Evolutionary conservation across 2,888 invertebrate species (phyloP).

Genomic region (Drosophila subsilvestris): DNA sequence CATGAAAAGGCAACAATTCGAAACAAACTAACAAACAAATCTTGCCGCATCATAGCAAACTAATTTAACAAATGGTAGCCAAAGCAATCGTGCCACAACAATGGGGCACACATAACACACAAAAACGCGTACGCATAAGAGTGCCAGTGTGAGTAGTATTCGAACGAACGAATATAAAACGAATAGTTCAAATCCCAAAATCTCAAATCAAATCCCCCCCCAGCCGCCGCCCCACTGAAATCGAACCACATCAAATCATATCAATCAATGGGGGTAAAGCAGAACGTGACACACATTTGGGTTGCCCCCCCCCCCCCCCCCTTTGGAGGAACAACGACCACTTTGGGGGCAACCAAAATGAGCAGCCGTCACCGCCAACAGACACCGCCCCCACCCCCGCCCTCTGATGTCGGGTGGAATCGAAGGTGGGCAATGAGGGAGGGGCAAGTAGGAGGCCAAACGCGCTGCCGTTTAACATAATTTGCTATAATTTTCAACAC

Average conservation of each 20-base stretch:
- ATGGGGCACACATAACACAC: slow-evolving; percentile 35
- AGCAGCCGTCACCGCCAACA: slow-evolving; percentile 35
- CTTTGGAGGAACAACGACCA: slow-evolving; percentile 43
- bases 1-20: slow-evolving; percentile 38
- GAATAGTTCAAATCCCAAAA: slow-evolving; percentile 2
- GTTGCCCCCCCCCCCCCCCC: no score
- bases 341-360: slow-evolving; percentile 59
- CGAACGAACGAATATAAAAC: slow-evolving; percentile 6
- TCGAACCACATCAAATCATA: slow-evolving; percentile 65
- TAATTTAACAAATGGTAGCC: slow-evolving; percentile 50
- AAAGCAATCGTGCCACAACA: slow-evolving; percentile 18
- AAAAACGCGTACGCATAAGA: no score
- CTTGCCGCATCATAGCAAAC: slow-evolving; percentile 53
- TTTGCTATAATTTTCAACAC: slow-evolving; percentile 83
- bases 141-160: not conserved
- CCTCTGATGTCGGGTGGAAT: not conserved
- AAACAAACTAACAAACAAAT: slow-evolving; percentile 47
- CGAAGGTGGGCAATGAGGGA: slow-evolving; percentile 12
- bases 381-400: slow-evolving; percentile 47
- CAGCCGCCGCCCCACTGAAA: no score
- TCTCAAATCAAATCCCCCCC: not conserved
- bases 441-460: slow-evolving; percentile 53
- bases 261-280: slow-evolving; percentile 61
- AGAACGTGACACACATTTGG: slow-evolving; percentile 75
- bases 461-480: slow-evolving; percentile 83